A percentile compares a stretch with the other conserved stretches of the same genome.
Evolutionary conservation across 2,888 invertebrate genomes (phyloP).

Genomic region (Fragum sueziense): DNA sequence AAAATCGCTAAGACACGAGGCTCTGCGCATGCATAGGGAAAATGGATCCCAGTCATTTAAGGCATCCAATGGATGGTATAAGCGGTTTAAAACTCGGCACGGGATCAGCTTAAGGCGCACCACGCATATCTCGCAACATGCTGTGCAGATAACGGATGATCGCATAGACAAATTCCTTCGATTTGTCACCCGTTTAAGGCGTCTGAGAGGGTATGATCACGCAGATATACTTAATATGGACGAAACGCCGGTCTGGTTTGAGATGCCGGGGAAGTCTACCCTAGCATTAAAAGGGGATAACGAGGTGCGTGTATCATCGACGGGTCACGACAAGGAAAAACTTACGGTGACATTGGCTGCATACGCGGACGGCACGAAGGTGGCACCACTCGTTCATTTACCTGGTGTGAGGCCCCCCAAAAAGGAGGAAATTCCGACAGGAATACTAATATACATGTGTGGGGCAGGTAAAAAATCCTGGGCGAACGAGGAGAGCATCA

Average conservation of each 20-base stretch:
- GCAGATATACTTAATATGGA: slow-evolving; percentile 33
- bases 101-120: slow-evolving; percentile 3
- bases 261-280: not conserved
- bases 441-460: not conserved
- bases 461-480: slow-evolving; percentile 1
- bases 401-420: slow-evolving; percentile 20
- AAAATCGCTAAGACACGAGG: slow-evolving; percentile 24
- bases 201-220: not conserved
- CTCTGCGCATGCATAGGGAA: not conserved
- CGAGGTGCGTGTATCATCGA: not conserved
- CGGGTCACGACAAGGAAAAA: too few relatives aligned
- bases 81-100: slow-evolving; percentile 17
- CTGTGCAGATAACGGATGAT: slow-evolving; percentile 10
- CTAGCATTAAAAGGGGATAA: not conserved
- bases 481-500: not conserved
- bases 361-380: slow-evolving; percentile 33
- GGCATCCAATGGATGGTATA: slow-evolving; percentile 22
- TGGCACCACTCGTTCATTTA: slow-evolving; percentile 26
- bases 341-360: too few relatives aligned
- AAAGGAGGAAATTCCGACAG: not conserved
- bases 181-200: not conserved
- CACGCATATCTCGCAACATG: slow-evolving; percentile 7
- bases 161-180: slow-evolving; percentile 20
- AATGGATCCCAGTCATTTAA: slow-evolving; percentile 23
- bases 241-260: slow-evolving; percentile 11